phyloP scores from a whole-genome alignment of 2,797 vertebrate species.

The Sebastolobus altivelis region DNA sequence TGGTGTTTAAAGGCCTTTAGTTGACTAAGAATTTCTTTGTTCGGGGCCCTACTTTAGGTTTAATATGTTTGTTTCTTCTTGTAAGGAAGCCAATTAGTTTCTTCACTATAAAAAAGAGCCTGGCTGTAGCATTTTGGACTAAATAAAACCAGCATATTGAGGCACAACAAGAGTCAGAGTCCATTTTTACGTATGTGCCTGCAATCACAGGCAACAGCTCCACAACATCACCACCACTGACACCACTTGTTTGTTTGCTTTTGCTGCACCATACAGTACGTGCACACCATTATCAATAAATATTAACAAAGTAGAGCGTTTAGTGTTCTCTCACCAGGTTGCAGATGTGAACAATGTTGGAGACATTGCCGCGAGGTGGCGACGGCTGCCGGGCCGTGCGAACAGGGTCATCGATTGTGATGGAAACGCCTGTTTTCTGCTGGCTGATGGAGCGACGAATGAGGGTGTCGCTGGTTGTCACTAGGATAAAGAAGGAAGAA shows the following conservation, averaged over 20 bases:
- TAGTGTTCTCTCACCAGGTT: conserved; percentile 87
- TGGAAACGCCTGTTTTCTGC: conserved; percentile 90
- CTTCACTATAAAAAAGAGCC: background rate
- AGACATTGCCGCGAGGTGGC: conserved; percentile 89
- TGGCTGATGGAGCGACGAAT: conserved; percentile 92
- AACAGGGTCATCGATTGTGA: conserved; percentile 94
- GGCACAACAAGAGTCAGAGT: background rate
- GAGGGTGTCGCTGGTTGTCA: conserved; percentile 87
- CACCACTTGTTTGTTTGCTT: background rate
- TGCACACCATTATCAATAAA: background rate
- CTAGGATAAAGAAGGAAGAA: conserved; percentile 62
- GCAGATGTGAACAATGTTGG: conserved; percentile 92
- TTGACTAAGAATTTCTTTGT: too few relatives aligned
- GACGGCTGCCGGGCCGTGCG: conserved; percentile 89
- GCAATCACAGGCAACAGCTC: background rate
- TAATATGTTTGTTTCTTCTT: background rate
- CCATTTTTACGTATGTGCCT: background rate
- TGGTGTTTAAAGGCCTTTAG: too few relatives aligned
- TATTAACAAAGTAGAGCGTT: background rate
- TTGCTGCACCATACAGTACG: background rate
- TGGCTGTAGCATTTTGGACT: background rate
- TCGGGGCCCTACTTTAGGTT: background rate
- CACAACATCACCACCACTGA: background rate
- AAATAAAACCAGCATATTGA: background rate
- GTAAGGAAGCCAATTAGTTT: background rate